Evolutionary conservation across 2,888 invertebrate genomes (phyloP).

Genomic region (Campoplex nolae): DNA sequence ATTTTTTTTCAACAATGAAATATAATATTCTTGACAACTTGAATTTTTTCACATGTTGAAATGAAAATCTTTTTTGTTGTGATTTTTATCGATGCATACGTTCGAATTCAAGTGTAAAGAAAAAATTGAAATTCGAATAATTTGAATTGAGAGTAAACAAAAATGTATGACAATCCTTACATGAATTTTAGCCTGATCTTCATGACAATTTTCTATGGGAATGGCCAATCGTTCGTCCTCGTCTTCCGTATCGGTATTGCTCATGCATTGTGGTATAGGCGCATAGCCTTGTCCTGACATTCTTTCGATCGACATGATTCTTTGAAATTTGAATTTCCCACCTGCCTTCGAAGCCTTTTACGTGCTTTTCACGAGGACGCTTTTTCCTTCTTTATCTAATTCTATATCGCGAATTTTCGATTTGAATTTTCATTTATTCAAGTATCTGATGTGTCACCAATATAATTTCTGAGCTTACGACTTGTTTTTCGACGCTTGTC

Average conservation of each 20-base stretch:
- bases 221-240: constrained; percentile 84
- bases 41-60: not conserved
- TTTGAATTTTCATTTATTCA: not conserved
- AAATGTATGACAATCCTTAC: constrained; percentile 45
- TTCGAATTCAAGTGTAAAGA: not conserved
- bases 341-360: constrained; percentile 11
- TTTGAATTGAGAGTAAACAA: not conserved
- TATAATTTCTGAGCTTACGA: not conserved
- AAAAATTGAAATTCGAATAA: constrained; percentile 5
- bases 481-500: not conserved
- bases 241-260: constrained; percentile 92
- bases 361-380: not conserved
- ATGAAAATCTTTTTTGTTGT: not conserved
- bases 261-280: constrained; percentile 91
- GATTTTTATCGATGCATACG: not conserved
- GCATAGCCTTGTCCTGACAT: constrained; percentile 86
- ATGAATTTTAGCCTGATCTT: constrained; percentile 59
- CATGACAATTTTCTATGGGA: constrained; percentile 39
- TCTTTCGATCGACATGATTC: constrained; percentile 78
- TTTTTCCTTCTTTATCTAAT: not conserved
- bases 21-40: too few relatives aligned
- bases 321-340: constrained; percentile 32
- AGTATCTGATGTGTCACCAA: not conserved
- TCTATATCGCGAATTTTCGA: constrained; percentile 3
- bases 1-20: too few relatives aligned